Evolutionary conservation across 2,113 vertebrate species (phyloP).

Genomic region (Apistogramma diplotaenia): DNA sequence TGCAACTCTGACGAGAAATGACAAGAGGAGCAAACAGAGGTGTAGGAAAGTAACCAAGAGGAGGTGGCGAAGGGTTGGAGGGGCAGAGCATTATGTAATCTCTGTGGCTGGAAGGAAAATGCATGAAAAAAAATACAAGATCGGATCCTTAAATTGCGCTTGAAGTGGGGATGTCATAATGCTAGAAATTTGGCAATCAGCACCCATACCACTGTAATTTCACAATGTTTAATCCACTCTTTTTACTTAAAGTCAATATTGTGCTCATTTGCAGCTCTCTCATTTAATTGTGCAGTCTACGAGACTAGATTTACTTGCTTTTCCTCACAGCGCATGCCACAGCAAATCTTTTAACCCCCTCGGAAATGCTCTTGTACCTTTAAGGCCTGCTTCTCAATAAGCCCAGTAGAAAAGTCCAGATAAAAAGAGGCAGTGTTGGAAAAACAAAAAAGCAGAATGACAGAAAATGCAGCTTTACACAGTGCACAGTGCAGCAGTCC

Average conservation of each 20-base stretch:
- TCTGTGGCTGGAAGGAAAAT: constrained; percentile 18
- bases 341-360: not conserved
- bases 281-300: not conserved
- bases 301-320: not conserved
- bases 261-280: not conserved
- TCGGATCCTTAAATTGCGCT: not conserved
- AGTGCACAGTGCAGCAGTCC: not conserved
- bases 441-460: not conserved
- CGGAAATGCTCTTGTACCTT: not conserved
- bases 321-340: not conserved
- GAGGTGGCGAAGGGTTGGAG: constrained; percentile 8
- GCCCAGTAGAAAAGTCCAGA: no score
- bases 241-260: not conserved
- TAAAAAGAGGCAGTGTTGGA: no score
- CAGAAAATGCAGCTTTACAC: not conserved
- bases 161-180: not conserved
- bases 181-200: not conserved
- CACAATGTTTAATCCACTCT: not conserved
- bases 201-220: not conserved
- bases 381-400: not conserved
- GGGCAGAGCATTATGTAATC: constrained; percentile 32
- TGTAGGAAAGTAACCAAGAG: not conserved
- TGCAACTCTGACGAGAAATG: not conserved
- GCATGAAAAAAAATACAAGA: not conserved
- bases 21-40: not conserved